phyloP scores from a whole-genome alignment of 2,113 vertebrate genomes.

The Tylochromis polylepis region DNA sequence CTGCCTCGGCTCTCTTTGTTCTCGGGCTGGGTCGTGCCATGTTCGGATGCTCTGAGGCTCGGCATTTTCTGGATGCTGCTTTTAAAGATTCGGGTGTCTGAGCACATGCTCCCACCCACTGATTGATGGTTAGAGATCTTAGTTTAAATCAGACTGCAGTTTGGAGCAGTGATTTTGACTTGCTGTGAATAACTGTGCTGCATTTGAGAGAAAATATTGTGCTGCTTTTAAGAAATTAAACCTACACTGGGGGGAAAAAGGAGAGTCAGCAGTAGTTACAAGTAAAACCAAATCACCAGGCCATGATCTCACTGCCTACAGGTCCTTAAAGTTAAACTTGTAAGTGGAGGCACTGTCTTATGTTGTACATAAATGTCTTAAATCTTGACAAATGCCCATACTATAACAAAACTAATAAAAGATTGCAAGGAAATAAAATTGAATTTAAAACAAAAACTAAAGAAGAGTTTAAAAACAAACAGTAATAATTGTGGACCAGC shows the following conservation, averaged over 20 bases:
- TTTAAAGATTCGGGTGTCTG: not conserved
- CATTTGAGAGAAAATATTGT: not conserved
- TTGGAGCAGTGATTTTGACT: not conserved
- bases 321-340: not conserved
- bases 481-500: not conserved
- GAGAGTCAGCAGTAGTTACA: not conserved
- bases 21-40: not conserved
- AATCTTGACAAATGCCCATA: not conserved
- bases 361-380: not conserved
- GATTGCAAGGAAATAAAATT: not conserved
- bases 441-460: not conserved
- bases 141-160: no score
- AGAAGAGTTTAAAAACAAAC: not conserved
- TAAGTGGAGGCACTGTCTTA: not conserved
- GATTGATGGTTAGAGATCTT: no score
- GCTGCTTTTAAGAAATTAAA: not conserved
- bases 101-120: no score
- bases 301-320: not conserved
- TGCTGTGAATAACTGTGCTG: not conserved
- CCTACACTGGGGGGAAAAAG: not conserved
- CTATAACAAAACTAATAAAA: not conserved
- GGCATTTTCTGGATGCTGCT: not conserved
- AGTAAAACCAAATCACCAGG: not conserved
- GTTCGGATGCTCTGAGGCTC: not conserved
- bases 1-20: not conserved